Conservation (phyloP, 2,113 vertebrate species). For the Eleginops maclovinus region DNA sequence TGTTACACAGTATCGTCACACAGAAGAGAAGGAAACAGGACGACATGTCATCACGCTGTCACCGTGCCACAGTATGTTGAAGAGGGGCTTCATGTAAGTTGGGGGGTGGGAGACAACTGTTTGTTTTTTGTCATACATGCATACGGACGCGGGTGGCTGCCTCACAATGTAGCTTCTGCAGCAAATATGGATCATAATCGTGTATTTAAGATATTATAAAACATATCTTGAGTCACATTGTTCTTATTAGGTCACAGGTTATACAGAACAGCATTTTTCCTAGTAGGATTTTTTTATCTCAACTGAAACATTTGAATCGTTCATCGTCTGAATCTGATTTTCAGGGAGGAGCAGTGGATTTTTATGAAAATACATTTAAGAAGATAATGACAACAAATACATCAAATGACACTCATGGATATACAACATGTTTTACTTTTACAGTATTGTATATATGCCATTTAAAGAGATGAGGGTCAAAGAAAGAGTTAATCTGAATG, state of each 20-base stretch:
- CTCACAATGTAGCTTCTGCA: slow-evolving; percentile 39
- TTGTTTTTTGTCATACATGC: slow-evolving; percentile 62
- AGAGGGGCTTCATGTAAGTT: slow-evolving; percentile 51
- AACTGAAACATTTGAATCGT: neutral
- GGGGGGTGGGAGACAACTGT: slow-evolving; percentile 48
- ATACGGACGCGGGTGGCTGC: slow-evolving; percentile 41
- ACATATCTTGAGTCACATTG: neutral
- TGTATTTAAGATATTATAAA: neutral
- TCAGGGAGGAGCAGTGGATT: neutral
- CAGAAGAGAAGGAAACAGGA: slow-evolving; percentile 47
- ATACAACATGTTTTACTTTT: neutral
- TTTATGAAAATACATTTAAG: neutral
- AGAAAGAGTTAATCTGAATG: neutral
- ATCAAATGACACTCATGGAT: neutral
- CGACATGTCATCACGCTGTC: slow-evolving; percentile 56
- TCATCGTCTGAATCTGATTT: neutral
- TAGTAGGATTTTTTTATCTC: neutral
- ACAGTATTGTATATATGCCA: neutral
- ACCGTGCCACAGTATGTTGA: slow-evolving; percentile 46
- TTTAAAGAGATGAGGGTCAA: neutral
- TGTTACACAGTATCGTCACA: slow-evolving; percentile 34
- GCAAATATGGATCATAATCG: slow-evolving; percentile 60
- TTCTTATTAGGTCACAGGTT: neutral
- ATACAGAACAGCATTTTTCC: too few species aligned
- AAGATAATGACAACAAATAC: neutral